Evolutionary conservation across 2,888 invertebrate species (phyloP), one percentile per base, ranked within the genome.

Genomic region (Hedychridium roseum): DNA sequence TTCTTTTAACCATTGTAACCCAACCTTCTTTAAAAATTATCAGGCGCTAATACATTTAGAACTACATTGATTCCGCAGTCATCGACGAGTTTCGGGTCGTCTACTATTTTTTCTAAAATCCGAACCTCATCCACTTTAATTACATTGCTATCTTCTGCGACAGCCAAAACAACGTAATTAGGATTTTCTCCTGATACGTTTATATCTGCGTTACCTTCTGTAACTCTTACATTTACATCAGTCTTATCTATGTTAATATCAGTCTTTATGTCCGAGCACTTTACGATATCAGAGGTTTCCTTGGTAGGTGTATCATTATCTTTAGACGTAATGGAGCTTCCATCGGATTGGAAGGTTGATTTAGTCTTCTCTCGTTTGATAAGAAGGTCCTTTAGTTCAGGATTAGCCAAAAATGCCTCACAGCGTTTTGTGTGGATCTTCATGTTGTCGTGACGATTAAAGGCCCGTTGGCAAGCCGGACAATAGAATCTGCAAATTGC

Each of bases 381-480:
- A 12, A 69, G 43, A 1, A 63, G 40, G 15, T 50, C 43, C 28
- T 60, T 58, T 3, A 71, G 43, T n/a, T 65, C 57, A 2, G 72
- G 73, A 54, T 73, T 66, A 0, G 63, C 60, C 14, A 63, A 49
- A 41, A 74, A 71, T 2, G 39, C 9, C 15, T 64, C 60, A 40
- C 74, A 74, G 3, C 70, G 61, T 53, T 67, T 73, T 2, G 70
- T 66, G 14, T 75, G 74, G 23, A 68, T 64, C 38, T 74, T 75
- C 74, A 75, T 75, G 46, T 75, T 75, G 39, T 75, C 75, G 12
- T 68, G 69, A 2, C 74, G 65, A 57, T 75, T 75, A 35, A 74
- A 74, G 4, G 62, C 50, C 39, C 64, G 66, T 4, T 63, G 27
- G 42, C 75, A 75, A n/a, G 69, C 73, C 1, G 73, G 70, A 43